A percentile compares a stretch with the other conserved stretches of the same genome.
Conservation (phyloP, 2,797 vertebrate species). For the Centropyge bicolor region DNA sequence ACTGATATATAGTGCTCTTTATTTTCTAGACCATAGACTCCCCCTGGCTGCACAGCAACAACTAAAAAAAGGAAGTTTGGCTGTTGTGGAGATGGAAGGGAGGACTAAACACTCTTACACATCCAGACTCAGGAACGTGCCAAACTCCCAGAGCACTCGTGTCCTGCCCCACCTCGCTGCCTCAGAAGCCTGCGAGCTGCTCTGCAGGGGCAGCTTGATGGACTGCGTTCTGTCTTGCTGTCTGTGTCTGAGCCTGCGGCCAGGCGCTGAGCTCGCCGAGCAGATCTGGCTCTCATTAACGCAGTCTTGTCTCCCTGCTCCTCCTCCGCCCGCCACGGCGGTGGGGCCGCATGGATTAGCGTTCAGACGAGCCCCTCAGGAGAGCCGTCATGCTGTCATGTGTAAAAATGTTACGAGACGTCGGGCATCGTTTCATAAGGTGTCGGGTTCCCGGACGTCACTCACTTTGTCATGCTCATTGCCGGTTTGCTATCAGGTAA, state of each 20-base stretch:
- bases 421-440: constrained; percentile 76
- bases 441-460: constrained; percentile 75
- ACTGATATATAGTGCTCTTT: background rate
- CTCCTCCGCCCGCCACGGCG: constrained; percentile 48
- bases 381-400: constrained; percentile 75
- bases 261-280: constrained; percentile 51
- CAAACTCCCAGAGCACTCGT: constrained; percentile 16
- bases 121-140: constrained; percentile 4
- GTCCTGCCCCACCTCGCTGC: constrained; percentile 44
- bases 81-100: constrained; percentile 6
- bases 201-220: constrained; percentile 44
- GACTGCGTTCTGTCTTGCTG: constrained; percentile 50
- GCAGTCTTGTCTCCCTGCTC: constrained; percentile 52
- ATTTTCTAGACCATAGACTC: background rate
- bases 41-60: constrained; percentile 7
- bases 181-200: constrained; percentile 34
- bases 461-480: constrained; percentile 67
- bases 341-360: constrained; percentile 61
- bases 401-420: constrained; percentile 76
- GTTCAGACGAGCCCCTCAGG: constrained; percentile 69
- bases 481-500: constrained; percentile 65
- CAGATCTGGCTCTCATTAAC: constrained; percentile 77
- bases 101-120: constrained; percentile 8
- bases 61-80: constrained; percentile 3
- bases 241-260: constrained; percentile 52